Evolutionary conservation across 2,888 invertebrate species (phyloP).

Genomic region (Coremacera marginata): DNA sequence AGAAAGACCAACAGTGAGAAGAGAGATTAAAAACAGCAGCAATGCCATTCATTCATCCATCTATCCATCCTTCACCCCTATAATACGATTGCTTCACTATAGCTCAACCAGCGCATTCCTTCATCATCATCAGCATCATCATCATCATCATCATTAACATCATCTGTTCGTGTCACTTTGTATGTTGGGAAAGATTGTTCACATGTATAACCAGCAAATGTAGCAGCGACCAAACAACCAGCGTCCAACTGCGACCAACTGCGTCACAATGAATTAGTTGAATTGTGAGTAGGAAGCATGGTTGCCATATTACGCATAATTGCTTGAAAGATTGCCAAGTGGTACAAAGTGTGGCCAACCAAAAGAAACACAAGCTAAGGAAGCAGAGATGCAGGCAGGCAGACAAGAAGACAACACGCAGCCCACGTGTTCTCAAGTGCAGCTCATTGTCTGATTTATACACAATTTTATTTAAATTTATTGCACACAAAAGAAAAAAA

Average conservation of each 20-base stretch:
- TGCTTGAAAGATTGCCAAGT: constrained; percentile 46
- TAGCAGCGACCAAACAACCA: constrained; percentile 12
- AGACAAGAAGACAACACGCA: background rate
- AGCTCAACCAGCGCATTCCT: background rate
- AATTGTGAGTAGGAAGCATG: constrained; percentile 21
- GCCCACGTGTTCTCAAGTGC: constrained; percentile 38
- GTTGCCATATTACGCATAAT: constrained; percentile 27
- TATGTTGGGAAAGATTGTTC: background rate
- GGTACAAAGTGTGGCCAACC: constrained; percentile 37
- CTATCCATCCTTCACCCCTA: too few species aligned
- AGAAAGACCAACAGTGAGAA: too few species aligned
- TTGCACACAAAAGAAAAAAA: background rate
- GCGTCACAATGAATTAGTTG: constrained; percentile 21
- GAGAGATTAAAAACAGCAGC: too few species aligned
- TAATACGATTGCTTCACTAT: too few species aligned
- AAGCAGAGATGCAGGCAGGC: too few species aligned
- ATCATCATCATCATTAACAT: background rate
- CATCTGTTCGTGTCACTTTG: constrained; percentile 22
- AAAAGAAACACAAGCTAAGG: background rate
- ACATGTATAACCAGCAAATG: constrained; percentile 7
- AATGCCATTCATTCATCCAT: too few species aligned
- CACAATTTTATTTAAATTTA: constrained; percentile 8
- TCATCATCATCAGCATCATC: background rate
- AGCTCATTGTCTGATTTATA: constrained; percentile 15
- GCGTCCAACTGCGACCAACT: constrained; percentile 10